Evolutionary conservation across 2,797 vertebrate species (phyloP), one percentile per base, ranked within the genome.

Genomic region (Gephyroberyx darwinii): DNA sequence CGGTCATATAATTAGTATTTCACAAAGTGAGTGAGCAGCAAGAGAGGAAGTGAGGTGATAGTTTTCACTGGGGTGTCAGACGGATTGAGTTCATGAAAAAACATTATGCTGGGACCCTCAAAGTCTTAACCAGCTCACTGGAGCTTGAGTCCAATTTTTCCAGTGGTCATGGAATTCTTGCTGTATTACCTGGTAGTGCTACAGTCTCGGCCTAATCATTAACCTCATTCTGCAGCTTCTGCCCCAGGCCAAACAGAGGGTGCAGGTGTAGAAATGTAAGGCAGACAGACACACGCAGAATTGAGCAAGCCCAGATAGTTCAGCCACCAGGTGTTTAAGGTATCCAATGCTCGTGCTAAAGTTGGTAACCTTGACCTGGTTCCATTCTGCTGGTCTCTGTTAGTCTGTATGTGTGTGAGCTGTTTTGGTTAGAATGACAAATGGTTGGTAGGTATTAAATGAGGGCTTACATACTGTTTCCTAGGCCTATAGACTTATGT

Each of bases 291-390:
- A 37, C 17, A 51, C 6, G 60, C 33, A 31, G 16, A 31, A 12
- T 43, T n/a, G 17, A 53, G 31, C n/a, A 6, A 55, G 55, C 4
- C 30, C 16, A 39, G 51, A 14, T 31, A 8, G 41, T 39, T 41
- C 17, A 35, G 41, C 22, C 30, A 37, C 10, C 30, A 8, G 2
- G 51, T n/a, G 19, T 69, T 70, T 45, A 3, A 61, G 17, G 43
- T 64, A 47, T 70, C 39, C 13, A 14, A 65, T 30, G 13, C 31
- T 52, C 22, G 45, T 51, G 20, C 12, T 35, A 9, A 30, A 47
- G 8, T 58, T 2, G 1, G 1, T 54, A 60, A 19, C 76, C 69
- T 75, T 81, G 75, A 80, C 71, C 54, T 57, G 26, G 26, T 71
- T 69, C 20, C 14, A 6, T 59, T 73, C 9, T 55, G 12, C 54